Conservation (phyloP, 2,113 vertebrate genomes). For the Thryonomys swinderianus region DNA sequence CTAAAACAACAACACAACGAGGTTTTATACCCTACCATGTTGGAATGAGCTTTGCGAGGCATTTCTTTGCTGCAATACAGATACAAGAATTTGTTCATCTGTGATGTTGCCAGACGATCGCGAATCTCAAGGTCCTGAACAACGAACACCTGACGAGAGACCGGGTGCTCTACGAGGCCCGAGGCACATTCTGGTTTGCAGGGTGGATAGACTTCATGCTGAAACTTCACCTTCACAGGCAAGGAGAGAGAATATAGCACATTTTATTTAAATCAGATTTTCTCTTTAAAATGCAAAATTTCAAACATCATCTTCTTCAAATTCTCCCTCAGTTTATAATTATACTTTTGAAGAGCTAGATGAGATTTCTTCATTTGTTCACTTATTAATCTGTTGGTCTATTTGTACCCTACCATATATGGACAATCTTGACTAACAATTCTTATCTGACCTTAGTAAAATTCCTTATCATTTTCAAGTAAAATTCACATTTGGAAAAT, state of each 20-base stretch:
- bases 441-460: neutral
- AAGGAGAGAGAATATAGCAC: neutral
- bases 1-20: neutral
- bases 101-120: slow-evolving; percentile 96
- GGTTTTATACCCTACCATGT: slow-evolving; percentile 89
- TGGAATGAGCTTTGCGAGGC: slow-evolving; percentile 96
- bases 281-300: neutral
- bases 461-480: neutral
- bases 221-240: slow-evolving; percentile 94
- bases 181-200: slow-evolving; percentile 79
- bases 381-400: neutral
- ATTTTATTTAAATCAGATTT: neutral
- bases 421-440: neutral
- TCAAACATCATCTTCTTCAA: neutral
- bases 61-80: slow-evolving; percentile 97
- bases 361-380: neutral
- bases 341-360: neutral
- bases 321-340: neutral
- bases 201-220: slow-evolving; percentile 96
- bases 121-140: slow-evolving; percentile 98
- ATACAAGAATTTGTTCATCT: slow-evolving; percentile 99
- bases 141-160: slow-evolving; percentile 95
- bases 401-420: neutral
- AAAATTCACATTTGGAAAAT: neutral
- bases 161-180: slow-evolving; percentile 89